Base-by-base conservation (phyloP, 2,113 vertebrate genomes). In the Tiliqua scincoides region DNA sequence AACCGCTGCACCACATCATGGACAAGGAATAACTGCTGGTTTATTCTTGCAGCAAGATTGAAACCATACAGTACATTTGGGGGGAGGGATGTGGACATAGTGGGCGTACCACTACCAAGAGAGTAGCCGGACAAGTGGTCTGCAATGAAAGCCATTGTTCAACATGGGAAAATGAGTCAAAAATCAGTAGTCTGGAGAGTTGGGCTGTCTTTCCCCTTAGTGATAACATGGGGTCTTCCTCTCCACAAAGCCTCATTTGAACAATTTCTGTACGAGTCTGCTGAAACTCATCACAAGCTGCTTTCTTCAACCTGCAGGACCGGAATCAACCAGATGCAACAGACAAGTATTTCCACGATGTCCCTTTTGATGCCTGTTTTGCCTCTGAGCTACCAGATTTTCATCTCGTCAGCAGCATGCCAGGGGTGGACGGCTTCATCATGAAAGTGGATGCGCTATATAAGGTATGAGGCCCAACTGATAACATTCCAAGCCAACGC, bases 371-470 rank as follows among this genome's bases (percentile, higher is more conserved):
- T 27, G 99, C 98, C 37, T 94, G 95, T 84, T 98, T 99, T n/a
- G 98, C 97, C 9, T 98, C 98, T 0, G 98, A 99, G 35, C 83
- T 97, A 57, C 89, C 97, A 0, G 98, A 99, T 89, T 97, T 98
- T 79, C 97, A 98, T 3, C 81, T 94, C 1, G 95, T 99, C 90
- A 94, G 96, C 14, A 96, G 93, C 91, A 98, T 98, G 98, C 98
- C 99, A 0, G 99, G 99, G 0, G 97, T 99, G 3, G 99, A 99
- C 6, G 99, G 99, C 54, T 99, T 99, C 59, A 98, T 97, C 30
- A 98, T 99, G 96, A 99, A 98, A 93, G 99, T 99, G 1, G 99
- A 99, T 12, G 98, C 99, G 3, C 98, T 99, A 35, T 99, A 99
- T 75, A 99, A 99, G 98, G 99, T 99, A 63, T 0, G 85, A 89